Conservation (phyloP, 2,797 vertebrate species). For the Characodon lateralis region DNA sequence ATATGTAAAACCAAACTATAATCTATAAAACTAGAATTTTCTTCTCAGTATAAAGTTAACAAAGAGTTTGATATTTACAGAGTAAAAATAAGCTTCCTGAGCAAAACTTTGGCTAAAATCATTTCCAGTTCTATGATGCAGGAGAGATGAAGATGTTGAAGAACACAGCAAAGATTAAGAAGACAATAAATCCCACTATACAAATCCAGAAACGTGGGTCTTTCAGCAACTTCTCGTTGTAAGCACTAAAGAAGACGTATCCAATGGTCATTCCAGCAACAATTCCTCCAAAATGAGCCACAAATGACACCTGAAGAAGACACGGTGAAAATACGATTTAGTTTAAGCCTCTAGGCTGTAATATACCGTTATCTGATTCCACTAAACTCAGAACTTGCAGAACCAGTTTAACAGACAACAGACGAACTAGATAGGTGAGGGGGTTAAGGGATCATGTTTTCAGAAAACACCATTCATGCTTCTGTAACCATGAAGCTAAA, state of each 20-base stretch:
- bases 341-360: neutral
- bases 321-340: constrained; percentile 3
- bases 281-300: constrained; percentile 90
- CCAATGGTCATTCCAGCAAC: constrained; percentile 91
- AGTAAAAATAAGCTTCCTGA: constrained; percentile 38
- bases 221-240: constrained; percentile 85
- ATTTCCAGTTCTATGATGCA: constrained; percentile 52
- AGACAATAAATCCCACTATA: constrained; percentile 82
- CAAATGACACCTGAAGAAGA: constrained; percentile 87
- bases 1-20: neutral
- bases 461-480: neutral
- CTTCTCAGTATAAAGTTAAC: neutral
- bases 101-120: constrained; percentile 9
- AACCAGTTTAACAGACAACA: constrained; percentile 35
- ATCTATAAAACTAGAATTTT: neutral
- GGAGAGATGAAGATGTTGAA: constrained; percentile 90
- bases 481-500: neutral
- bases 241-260: constrained; percentile 91
- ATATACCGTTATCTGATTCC: neutral
- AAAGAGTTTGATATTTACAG: neutral
- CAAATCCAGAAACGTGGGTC: constrained; percentile 91
- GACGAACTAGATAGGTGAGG: neutral
- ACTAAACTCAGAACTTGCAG: constrained; percentile 19
- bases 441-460: neutral
- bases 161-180: constrained; percentile 84